Base-by-base conservation (phyloP, 2,113 vertebrate species). In the Chaenocephalus aceratus region DNA sequence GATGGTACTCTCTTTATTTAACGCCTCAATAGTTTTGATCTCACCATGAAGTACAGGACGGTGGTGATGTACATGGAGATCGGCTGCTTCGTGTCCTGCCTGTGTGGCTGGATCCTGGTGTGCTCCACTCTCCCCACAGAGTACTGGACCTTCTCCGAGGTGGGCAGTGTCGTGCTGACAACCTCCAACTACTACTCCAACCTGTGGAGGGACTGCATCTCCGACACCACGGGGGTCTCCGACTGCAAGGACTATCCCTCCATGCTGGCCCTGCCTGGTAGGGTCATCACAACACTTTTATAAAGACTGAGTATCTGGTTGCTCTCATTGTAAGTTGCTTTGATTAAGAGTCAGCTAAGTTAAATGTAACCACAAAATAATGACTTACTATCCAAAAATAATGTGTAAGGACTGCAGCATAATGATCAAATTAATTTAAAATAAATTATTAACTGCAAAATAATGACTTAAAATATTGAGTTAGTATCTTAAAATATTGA, bases 201-300 rank as follows among this genome's bases (percentile, higher is more conserved):
- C 92, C 95, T 98, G 70, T 98, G 98, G 98, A 97, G 94, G 92
- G 96, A 96, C 56, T 99, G 97, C 88, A 93, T 97, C 46, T 96
- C 96, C 2, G 97, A 98, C 91, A 97, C 96, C 73, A 98, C 98
- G 0, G 97, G 97, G 12, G 96, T 97, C 67, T 96, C 96, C 49
- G 97, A 97, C 95, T 98, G 98, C 94, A 98, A 98, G 91, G 96
- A 96, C 36, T 98, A 97, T 86, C 97, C 97, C 4, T 97, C 97
- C 77, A 93, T 99, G 96, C 92, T 99, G 94, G 97, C 92, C 10
- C 90, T 99, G 88, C 95, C 97, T 83, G 94, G 97, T 98, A 95
- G 89, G 96, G 91, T 1, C 18, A 0, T 18, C 2, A 30, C 7
- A 72, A 30, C 18, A 11, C 9, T 41, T 41, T 41, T 41, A 41